A percentile compares a stretch with the other conserved stretches of the same genome.
These are phyloP conservation scores for Wasmannia auropunctata DNA, from an alignment of 1,140 invertebrate genomes.

Conservation along the genomic window DNA sequence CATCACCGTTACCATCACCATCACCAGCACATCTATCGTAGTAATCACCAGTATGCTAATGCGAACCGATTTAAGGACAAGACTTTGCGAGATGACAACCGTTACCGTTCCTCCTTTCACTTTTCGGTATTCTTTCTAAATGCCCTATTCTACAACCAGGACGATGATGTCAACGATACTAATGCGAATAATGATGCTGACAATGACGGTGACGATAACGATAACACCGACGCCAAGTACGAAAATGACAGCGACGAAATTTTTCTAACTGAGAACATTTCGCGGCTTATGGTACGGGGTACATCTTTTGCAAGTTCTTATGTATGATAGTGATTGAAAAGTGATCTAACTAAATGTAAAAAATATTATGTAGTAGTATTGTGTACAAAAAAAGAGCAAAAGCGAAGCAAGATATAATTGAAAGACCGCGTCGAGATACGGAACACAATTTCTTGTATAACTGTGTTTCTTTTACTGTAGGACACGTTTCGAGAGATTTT, in stretches of 20 bases:
- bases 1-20: constrained; percentile 71
- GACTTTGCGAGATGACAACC: constrained; percentile 68
- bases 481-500: constrained; percentile 66
- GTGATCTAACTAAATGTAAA: constrained; percentile 67
- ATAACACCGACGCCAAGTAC: constrained; percentile 10
- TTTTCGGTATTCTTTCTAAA: constrained; percentile 79
- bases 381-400: constrained; percentile 72
- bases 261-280: constrained; percentile 76
- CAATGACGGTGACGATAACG: constrained; percentile 21
- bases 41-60: constrained; percentile 63
- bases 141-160: constrained; percentile 61
- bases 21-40: constrained; percentile 70
- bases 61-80: constrained; percentile 72
- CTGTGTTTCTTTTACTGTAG: constrained; percentile 72
- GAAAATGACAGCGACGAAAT: constrained; percentile 38
- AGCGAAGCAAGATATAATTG: constrained; percentile 31
- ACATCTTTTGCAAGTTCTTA: constrained; percentile 84
- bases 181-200: neutral
- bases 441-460: constrained; percentile 75
- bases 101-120: constrained; percentile 70
- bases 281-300: constrained; percentile 76
- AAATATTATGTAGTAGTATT: constrained; percentile 69
- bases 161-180: constrained; percentile 57
- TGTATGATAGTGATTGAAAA: constrained; percentile 81
- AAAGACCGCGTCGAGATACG: constrained; percentile 54